Evolutionary conservation across 37 sponge, comb jelly and placozoan genomes (phyloP).

Genomic region (Oscarella lobularis): DNA sequence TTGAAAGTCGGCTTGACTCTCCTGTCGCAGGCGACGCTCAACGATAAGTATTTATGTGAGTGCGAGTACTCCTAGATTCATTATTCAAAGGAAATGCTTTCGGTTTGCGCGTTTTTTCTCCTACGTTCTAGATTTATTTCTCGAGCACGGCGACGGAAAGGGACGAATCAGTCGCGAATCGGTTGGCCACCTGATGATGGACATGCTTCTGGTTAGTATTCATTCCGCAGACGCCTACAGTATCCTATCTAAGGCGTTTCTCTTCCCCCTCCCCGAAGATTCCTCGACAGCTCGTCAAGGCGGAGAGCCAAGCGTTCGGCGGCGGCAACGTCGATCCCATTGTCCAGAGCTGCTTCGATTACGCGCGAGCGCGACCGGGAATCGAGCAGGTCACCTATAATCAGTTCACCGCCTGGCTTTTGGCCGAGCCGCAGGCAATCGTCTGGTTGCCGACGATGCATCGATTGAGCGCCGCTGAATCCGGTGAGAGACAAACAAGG

Average conservation of each 20-base stretch:
- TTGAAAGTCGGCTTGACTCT: background rate
- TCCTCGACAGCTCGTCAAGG: background rate
- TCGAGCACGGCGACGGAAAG: too few species aligned
- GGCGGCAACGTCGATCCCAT: background rate
- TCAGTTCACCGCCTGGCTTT: slow-evolving; percentile 44
- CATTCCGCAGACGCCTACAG: too few species aligned
- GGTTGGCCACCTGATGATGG: too few species aligned
- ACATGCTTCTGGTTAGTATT: background rate
- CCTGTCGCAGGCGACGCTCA: background rate
- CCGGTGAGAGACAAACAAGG: slow-evolving; percentile 13
- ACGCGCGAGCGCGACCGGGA: background rate
- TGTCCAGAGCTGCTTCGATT: background rate
- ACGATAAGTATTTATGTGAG: background rate
- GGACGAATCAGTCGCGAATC: too few species aligned
- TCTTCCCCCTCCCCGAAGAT: background rate
- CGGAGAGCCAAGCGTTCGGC: background rate
- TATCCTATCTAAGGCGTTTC: too few species aligned
- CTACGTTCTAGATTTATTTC: too few species aligned
- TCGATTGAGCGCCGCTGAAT: slow-evolving; percentile 63
- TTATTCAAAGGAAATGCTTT: too few species aligned
- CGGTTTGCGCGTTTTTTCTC: too few species aligned
- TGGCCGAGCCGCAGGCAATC: slow-evolving; percentile 44
- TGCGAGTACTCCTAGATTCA: too few species aligned
- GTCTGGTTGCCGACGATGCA: slow-evolving; percentile 88
- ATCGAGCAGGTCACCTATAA: background rate